Conservation (phyloP, 2,113 vertebrate species). For the Erpornis zantholeuca region DNA sequence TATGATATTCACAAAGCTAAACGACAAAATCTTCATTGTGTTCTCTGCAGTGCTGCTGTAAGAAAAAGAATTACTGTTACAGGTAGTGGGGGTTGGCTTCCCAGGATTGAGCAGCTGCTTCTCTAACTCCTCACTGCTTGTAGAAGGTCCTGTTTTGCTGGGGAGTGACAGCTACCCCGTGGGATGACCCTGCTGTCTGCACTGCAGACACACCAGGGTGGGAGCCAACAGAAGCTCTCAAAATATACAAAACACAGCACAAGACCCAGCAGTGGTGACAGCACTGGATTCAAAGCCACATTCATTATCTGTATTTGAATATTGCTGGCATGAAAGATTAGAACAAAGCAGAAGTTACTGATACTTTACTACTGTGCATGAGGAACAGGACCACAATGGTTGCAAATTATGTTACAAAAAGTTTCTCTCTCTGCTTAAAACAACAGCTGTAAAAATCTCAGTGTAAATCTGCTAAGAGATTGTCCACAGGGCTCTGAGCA, state of each 20-base stretch:
- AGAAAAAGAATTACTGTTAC: not conserved
- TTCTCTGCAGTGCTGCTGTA: not conserved
- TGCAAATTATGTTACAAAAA: not conserved
- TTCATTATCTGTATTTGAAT: not conserved
- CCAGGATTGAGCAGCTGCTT: not conserved
- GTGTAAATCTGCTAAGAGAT: not conserved
- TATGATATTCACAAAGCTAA: not conserved
- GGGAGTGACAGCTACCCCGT: fast-evolving
- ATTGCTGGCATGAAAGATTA: not conserved
- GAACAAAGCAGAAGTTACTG: not conserved
- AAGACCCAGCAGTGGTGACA: not conserved
- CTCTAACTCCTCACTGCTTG: not conserved
- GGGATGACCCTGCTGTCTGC: not conserved
- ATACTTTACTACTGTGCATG: not conserved
- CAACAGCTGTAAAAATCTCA: not conserved
- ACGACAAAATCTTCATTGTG: not conserved
- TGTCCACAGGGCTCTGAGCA: not conserved
- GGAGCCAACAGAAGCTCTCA: not conserved
- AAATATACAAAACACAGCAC: not conserved
- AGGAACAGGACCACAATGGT: not conserved
- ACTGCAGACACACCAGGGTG: not conserved
- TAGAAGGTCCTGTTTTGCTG: not conserved
- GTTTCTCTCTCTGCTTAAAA: not conserved
- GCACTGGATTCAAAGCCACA: not conserved
- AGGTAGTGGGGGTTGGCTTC: not conserved